Evolutionary conservation across 2,888 invertebrate genomes (phyloP).

Genomic region (Patella depressa): DNA sequence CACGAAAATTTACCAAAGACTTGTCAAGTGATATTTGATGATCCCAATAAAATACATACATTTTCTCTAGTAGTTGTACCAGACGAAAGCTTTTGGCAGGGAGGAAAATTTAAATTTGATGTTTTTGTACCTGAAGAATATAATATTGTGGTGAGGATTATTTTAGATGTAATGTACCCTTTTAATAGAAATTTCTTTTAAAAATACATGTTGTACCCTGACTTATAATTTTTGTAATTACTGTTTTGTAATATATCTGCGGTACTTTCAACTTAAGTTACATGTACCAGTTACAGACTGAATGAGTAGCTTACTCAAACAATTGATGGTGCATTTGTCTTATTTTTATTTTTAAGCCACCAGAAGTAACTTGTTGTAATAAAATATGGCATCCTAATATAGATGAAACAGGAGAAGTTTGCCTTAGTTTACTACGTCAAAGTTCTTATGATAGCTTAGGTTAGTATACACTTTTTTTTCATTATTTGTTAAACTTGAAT

Average conservation of each 20-base stretch:
- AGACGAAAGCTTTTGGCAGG: slow-evolving; percentile 90
- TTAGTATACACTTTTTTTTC: slow-evolving; percentile 41
- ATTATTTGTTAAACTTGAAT: too few species aligned
- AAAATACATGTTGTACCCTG: too few species aligned
- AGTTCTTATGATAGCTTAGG: slow-evolving; percentile 90
- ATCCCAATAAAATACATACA: slow-evolving; percentile 86
- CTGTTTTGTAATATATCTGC: too few species aligned
- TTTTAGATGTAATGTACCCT: too few species aligned
- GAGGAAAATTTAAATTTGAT: slow-evolving; percentile 88
- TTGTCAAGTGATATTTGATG: slow-evolving; percentile 84
- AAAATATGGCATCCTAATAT: slow-evolving; percentile 97
- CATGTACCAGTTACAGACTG: too few species aligned
- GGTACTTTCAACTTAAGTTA: too few species aligned
- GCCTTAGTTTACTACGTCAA: slow-evolving; percentile 89
- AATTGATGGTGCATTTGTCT: background rate
- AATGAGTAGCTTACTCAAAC: too few species aligned
- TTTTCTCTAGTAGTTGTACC: slow-evolving; percentile 85
- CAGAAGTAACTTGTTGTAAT: slow-evolving; percentile 91
- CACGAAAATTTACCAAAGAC: slow-evolving; percentile 85
- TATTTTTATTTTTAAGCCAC: slow-evolving; percentile 79
- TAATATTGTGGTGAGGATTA: slow-evolving; percentile 88
- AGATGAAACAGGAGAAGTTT: slow-evolving; percentile 91
- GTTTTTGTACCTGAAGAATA: slow-evolving; percentile 92
- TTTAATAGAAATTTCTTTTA: too few species aligned
- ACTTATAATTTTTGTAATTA: too few species aligned